Evolutionary conservation across 2,888 invertebrate species (phyloP).

Genomic region (Prenolepis imparis): DNA sequence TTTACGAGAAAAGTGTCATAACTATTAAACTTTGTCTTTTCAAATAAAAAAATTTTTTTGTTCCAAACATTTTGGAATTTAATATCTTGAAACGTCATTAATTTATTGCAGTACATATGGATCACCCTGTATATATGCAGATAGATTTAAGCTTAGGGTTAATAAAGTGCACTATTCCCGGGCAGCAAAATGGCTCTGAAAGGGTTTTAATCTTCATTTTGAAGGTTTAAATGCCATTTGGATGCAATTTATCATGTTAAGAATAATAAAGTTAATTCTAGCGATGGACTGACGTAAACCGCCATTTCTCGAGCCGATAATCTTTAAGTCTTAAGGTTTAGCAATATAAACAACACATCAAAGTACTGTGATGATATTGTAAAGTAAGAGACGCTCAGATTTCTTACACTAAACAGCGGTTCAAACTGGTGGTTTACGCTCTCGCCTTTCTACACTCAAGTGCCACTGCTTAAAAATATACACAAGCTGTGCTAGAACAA

Average conservation of each 20-base stretch:
- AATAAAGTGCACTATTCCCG: conserved; percentile 31
- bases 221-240: conserved; percentile 43
- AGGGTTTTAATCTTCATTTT: conserved; percentile 6
- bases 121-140: conserved; percentile 42
- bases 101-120: conserved; percentile 1
- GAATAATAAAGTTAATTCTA: conserved; percentile 25
- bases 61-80: background rate
- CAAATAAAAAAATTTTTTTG: background rate
- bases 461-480: conserved; percentile 41
- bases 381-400: conserved; percentile 71
- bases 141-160: conserved; percentile 27
- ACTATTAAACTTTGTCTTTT: background rate
- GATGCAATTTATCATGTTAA: conserved; percentile 45
- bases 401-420: conserved; percentile 25
- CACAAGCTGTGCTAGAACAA: conserved; percentile 33
- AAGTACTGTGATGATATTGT: conserved; percentile 83
- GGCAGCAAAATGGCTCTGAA: conserved; percentile 41
- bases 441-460: conserved; percentile 46
- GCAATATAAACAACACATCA: conserved; percentile 76
- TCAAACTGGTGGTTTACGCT: conserved; percentile 70
- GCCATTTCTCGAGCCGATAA: conserved; percentile 40
- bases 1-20: background rate
- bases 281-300: conserved; percentile 46
- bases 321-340: conserved; percentile 51
- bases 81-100: background rate